Evolutionary conservation across 2,888 invertebrate genomes (phyloP).

Genomic region (Philaethria dido): DNA sequence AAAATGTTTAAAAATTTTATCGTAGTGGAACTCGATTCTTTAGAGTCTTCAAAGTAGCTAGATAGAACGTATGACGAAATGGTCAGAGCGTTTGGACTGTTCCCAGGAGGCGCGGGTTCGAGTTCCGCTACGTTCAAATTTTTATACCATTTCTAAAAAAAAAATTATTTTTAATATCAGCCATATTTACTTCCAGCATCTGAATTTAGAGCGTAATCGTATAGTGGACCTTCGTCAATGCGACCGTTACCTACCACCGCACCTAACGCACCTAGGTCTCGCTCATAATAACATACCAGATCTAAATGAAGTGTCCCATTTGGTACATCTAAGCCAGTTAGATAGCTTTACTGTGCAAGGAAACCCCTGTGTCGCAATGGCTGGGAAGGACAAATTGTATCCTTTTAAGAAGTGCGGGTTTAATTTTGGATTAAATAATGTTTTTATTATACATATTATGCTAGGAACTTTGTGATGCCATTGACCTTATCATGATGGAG

Average conservation of each 20-base stretch:
- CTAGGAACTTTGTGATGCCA: no score
- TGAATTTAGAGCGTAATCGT: constrained; percentile 93
- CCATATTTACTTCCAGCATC: constrained; percentile 82
- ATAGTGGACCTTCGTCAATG: constrained; percentile 92
- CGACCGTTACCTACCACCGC: constrained; percentile 91
- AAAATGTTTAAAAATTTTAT: no score
- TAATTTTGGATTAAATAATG: neutral
- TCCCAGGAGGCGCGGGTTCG: no score
- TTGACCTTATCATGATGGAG: no score
- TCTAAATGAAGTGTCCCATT: constrained; percentile 92
- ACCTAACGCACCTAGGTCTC: constrained; percentile 89
- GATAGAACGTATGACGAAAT: no score
- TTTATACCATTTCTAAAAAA: no score
- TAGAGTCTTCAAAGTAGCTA: no score
- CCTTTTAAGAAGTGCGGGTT: constrained; percentile 70
- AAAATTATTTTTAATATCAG: neutral
- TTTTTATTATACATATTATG: no score
- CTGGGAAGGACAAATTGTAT: constrained; percentile 90
- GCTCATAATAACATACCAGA: constrained; percentile 93
- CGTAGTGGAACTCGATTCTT: no score
- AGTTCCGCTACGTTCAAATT: no score
- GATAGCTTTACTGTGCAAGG: constrained; percentile 93
- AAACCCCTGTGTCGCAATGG: constrained; percentile 93
- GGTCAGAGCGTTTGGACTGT: no score
- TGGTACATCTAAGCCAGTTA: constrained; percentile 89